phyloP scores from a whole-genome alignment of 2,888 invertebrate species.

The Platerodrilus igneus region DNA sequence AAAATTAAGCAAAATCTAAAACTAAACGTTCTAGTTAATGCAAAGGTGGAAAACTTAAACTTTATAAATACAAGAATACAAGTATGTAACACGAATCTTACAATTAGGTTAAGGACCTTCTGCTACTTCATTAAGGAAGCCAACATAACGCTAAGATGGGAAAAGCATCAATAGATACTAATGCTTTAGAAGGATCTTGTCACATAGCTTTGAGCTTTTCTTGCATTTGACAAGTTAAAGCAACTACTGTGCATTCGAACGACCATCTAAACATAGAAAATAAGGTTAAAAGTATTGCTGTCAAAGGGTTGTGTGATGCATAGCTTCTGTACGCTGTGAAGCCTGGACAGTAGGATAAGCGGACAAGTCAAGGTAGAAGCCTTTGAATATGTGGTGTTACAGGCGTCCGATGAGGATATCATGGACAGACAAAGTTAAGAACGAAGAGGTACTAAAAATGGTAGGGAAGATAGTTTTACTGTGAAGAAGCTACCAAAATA shows the following conservation, averaged over 20 bases:
- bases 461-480: too few relatives aligned
- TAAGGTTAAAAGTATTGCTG: constrained; percentile 9
- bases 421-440: too few relatives aligned
- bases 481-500: too few relatives aligned
- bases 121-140: constrained; percentile 1
- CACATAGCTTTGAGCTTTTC: constrained; percentile 72
- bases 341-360: too few relatives aligned
- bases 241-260: constrained; percentile 99
- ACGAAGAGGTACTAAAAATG: too few relatives aligned
- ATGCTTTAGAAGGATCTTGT: constrained; percentile 62
- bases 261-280: constrained; percentile 67
- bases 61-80: constrained; percentile 22
- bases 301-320: constrained; percentile 19
- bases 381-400: too few relatives aligned
- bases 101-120: constrained; percentile 4
- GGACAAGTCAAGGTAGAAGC: too few relatives aligned
- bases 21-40: too few relatives aligned
- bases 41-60: too few relatives aligned
- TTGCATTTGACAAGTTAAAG: constrained; percentile 96
- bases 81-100: constrained; percentile 9
- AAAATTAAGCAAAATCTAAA: too few relatives aligned
- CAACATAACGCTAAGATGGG: constrained; percentile 41
- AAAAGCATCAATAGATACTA: constrained; percentile 74
- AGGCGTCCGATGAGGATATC: too few relatives aligned
- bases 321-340: constrained; percentile 90